These are phyloP conservation scores for Sebastes reedi DNA, from an alignment of 2,797 vertebrate species.

Conservation along the genomic window DNA sequence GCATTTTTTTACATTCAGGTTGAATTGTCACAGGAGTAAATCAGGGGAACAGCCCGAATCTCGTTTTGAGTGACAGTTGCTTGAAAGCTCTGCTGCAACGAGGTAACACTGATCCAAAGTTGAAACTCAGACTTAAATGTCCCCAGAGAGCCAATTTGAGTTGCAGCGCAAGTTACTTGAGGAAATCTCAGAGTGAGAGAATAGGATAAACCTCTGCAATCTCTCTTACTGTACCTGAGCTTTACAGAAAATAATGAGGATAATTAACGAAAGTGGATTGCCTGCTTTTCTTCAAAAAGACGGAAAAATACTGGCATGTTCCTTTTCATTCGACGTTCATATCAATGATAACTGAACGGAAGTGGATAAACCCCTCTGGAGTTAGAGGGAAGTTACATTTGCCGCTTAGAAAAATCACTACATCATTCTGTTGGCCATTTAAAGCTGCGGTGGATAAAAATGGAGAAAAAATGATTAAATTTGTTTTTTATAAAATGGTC, in stretches of 20 bases:
- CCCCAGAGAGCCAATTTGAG: conserved; percentile 61
- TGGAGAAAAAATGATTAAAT: too few relatives aligned
- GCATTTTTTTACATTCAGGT: neutral
- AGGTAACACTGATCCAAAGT: conserved; percentile 31
- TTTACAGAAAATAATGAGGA: neutral
- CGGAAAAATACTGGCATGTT: neutral
- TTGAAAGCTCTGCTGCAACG: conserved; percentile 14
- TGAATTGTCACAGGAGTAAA: neutral
- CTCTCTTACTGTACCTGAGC: conserved; percentile 15
- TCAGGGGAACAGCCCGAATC: neutral
- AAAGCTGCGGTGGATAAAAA: neutral
- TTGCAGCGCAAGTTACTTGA: conserved; percentile 30
- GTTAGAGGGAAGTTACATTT: neutral
- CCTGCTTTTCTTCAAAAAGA: neutral
- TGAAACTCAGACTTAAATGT: conserved; percentile 62
- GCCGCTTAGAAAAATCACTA: neutral
- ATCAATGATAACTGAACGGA: neutral
- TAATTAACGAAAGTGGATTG: neutral
- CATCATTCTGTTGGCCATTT: neutral
- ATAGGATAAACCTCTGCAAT: neutral
- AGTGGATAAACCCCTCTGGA: neutral
- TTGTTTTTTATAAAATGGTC: too few relatives aligned
- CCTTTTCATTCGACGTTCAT: neutral
- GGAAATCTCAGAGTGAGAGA: conserved; percentile 1
- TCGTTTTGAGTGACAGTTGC: conserved; percentile 40